Evolutionary conservation across 1,140 invertebrate species (phyloP).

Genomic region (Drosophila baimaii): DNA sequence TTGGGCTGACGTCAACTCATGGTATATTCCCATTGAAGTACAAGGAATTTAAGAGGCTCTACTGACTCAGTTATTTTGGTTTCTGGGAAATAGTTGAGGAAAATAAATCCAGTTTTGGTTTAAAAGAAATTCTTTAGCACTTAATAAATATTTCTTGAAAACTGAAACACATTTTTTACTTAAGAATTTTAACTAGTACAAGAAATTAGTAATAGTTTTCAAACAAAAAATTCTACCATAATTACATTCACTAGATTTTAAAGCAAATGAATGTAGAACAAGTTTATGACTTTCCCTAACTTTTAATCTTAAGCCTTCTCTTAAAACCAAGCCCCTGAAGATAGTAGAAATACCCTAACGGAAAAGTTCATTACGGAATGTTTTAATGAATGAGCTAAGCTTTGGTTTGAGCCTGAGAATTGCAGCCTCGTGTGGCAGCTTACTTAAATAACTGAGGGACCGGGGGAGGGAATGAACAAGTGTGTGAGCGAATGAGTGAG

Average conservation of each 20-base stretch:
- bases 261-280: neutral
- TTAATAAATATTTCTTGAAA: neutral
- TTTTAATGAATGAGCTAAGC: slow-evolving; percentile 70
- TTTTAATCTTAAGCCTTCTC: neutral
- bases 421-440: slow-evolving; percentile 59
- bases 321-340: neutral
- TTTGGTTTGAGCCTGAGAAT: slow-evolving; percentile 36
- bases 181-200: neutral
- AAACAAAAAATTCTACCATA: neutral
- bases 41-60: neutral
- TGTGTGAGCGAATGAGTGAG: slow-evolving; percentile 32
- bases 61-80: neutral
- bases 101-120: too few relatives aligned
- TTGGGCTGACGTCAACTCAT: slow-evolving; percentile 6
- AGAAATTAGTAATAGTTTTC: neutral
- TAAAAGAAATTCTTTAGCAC: neutral
- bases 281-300: neutral
- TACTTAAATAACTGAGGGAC: slow-evolving; percentile 47
- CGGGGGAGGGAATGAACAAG: too few relatives aligned
- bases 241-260: neutral
- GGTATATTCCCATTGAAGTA: neutral
- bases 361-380: slow-evolving; percentile 34
- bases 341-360: slow-evolving; percentile 8
- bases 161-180: neutral
- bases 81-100: neutral